phyloP scores from a whole-genome alignment of 2,888 invertebrate species.

The Cheilosia grossa region DNA sequence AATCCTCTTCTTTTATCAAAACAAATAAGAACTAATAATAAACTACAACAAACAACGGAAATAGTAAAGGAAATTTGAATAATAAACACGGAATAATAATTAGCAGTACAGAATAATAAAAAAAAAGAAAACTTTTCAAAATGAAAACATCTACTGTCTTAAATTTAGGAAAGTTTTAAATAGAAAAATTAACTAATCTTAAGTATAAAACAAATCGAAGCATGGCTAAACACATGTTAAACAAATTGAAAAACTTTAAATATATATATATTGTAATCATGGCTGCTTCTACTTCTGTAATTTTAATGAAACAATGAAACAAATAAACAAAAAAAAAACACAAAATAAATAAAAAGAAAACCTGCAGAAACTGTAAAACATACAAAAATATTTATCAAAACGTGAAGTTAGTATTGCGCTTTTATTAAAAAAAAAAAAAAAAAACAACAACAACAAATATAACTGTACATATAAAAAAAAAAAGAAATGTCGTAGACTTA shows the following conservation, averaged over 20 bases:
- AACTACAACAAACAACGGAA: conserved; percentile 23
- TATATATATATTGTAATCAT: conserved; percentile 53
- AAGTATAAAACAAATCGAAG: conserved; percentile 38
- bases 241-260: conserved; percentile 30
- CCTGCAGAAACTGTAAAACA: conserved; percentile 30
- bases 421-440: conserved; percentile 20
- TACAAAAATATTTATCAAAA: conserved; percentile 57
- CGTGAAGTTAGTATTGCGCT: conserved; percentile 52
- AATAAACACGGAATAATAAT: conserved; percentile 38
- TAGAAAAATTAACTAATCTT: conserved; percentile 67
- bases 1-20: conserved; percentile 49
- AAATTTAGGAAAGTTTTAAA: conserved; percentile 70
- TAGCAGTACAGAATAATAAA: conserved; percentile 30
- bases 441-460: neutral
- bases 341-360: neutral
- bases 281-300: conserved; percentile 69
- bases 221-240: conserved; percentile 6
- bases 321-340: no score
- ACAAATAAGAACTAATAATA: neutral
- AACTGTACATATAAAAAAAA: conserved; percentile 45
- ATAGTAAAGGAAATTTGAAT: conserved; percentile 48
- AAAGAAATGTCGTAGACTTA: conserved; percentile 58
- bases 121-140: conserved; percentile 39
- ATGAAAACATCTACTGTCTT: conserved; percentile 53
- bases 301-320: conserved; percentile 46